Evolutionary conservation across 2,797 vertebrate species (phyloP).

Genomic region (Eulemur rubriventer): DNA sequence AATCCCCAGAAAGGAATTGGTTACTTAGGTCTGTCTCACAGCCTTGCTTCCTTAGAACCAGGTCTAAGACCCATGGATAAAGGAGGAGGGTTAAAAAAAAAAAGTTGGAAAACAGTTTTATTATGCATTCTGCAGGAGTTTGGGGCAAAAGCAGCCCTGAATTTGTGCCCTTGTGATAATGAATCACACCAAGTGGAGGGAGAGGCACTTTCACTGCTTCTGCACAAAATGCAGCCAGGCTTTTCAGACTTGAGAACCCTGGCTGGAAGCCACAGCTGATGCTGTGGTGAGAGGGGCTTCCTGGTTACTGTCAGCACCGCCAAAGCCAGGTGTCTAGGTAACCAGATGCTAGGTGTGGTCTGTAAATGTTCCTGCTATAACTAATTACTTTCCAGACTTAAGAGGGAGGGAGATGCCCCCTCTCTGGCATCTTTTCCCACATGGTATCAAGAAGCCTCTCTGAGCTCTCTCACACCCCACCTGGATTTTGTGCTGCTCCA

Average conservation of each 20-base stretch:
- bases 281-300: not conserved
- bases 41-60: not conserved
- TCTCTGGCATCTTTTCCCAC: not conserved
- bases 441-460: not conserved
- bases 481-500: not conserved
- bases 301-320: not conserved
- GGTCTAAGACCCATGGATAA: not conserved
- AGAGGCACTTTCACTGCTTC: not conserved
- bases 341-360: not conserved
- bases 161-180: not conserved
- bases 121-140: not conserved
- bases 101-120: not conserved
- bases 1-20: not conserved
- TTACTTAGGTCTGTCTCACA: not conserved
- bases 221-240: not conserved
- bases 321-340: not conserved
- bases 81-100: not conserved
- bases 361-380: not conserved
- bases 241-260: not conserved
- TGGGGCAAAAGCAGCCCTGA: not conserved
- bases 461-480: not conserved
- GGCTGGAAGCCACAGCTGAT: not conserved
- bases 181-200: not conserved
- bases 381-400: not conserved
- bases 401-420: not conserved